phyloP scores from a whole-genome alignment of 1,140 invertebrate species.

The Leucophenga varia region DNA sequence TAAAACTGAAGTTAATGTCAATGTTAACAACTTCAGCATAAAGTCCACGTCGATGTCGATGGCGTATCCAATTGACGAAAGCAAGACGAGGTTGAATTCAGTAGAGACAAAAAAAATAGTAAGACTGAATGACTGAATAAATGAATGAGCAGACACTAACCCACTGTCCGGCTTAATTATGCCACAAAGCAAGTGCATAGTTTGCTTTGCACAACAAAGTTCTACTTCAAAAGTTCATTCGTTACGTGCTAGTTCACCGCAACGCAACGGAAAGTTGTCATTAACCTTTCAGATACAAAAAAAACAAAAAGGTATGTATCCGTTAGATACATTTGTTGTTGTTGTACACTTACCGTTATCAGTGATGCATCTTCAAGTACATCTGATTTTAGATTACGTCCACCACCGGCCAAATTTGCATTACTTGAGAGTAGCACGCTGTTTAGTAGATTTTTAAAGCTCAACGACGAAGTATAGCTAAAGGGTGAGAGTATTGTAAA shows the following conservation, averaged over 20 bases:
- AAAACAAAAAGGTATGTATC: too few relatives aligned
- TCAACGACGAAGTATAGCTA: conserved; percentile 47
- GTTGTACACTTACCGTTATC: conserved; percentile 43
- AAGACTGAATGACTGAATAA: too few relatives aligned
- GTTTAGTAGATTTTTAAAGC: conserved; percentile 51
- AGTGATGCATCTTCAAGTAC: conserved; percentile 53
- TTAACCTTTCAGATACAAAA: background rate
- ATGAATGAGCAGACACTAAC: too few relatives aligned
- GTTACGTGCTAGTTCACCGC: too few relatives aligned
- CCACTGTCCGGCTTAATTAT: too few relatives aligned
- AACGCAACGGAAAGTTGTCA: background rate
- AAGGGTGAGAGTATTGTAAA: conserved; percentile 52
- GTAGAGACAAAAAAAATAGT: too few relatives aligned
- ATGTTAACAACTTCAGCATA: conserved; percentile 15
- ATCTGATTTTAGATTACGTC: conserved; percentile 49
- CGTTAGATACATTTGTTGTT: too few relatives aligned
- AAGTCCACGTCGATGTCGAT: background rate
- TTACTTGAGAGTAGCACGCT: conserved; percentile 50
- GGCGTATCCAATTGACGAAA: too few relatives aligned
- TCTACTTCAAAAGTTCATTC: too few relatives aligned
- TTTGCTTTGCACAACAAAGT: too few relatives aligned
- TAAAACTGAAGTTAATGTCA: conserved; percentile 21
- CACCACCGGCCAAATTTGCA: conserved; percentile 45
- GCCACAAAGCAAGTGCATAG: too few relatives aligned
- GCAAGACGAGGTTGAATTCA: too few relatives aligned